Percentiles rank a stretch among this genome's conserved stretches.
phyloP scores from a whole-genome alignment of 2,797 vertebrate genomes.

The Alcedo quadribrachys region DNA sequence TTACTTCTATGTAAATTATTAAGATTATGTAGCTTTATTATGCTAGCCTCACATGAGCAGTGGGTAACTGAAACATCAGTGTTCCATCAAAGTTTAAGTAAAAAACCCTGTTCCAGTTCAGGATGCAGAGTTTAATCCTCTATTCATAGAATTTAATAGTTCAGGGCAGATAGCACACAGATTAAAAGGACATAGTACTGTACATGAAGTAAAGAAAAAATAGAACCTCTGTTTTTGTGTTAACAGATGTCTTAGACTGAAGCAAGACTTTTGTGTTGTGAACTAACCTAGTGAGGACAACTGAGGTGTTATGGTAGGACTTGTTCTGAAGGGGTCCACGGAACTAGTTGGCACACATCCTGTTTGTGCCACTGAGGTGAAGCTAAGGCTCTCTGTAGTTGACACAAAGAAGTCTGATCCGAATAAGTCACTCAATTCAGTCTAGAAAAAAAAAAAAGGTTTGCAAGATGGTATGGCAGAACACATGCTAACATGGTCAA shows the following conservation, averaged over 20 bases:
- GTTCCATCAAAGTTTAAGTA: background rate
- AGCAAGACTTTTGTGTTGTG: background rate
- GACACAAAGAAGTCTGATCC: conserved; percentile 82
- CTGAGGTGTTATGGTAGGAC: conserved; percentile 51
- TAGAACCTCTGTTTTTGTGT: background rate
- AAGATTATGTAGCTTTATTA: background rate
- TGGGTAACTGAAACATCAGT: background rate
- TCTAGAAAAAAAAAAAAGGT: conserved; percentile 62
- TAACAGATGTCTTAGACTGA: background rate
- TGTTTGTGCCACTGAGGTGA: conserved; percentile 55
- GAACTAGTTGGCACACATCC: conserved; percentile 52
- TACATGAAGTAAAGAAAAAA: background rate
- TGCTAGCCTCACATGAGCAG: background rate
- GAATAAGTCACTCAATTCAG: conserved; percentile 82
- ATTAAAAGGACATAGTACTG: background rate
- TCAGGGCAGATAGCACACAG: background rate
- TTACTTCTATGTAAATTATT: background rate
- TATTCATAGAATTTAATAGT: background rate
- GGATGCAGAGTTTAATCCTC: background rate
- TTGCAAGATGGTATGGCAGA: background rate
- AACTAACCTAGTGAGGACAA: conserved; percentile 84
- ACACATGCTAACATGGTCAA: background rate
- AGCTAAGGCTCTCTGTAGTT: conserved; percentile 52
- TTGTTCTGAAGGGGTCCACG: conserved; percentile 81
- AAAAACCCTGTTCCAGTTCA: background rate